Percentiles rank a stretch among this genome's conserved stretches.
phyloP scores from a whole-genome alignment of 2,888 invertebrate genomes.

The Macrosoma leucophasiata region DNA sequence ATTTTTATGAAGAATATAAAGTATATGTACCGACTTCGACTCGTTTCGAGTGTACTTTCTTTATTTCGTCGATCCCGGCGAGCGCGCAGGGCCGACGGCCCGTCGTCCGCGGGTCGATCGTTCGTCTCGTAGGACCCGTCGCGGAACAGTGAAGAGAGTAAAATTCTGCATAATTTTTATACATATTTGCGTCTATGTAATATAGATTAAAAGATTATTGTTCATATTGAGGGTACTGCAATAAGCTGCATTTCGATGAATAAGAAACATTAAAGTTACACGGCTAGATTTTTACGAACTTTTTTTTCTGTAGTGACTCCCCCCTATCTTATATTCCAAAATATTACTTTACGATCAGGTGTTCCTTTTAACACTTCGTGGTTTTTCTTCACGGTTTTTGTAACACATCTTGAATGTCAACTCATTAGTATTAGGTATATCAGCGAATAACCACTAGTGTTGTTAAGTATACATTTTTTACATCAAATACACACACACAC shows the following conservation, averaged over 20 bases:
- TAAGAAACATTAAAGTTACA: conserved; percentile 54
- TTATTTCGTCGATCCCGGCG: conserved; percentile 24
- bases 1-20: conserved; percentile 73
- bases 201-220: conserved; percentile 41
- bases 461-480: too few relatives aligned
- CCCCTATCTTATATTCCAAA: too few relatives aligned
- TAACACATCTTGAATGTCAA: too few relatives aligned
- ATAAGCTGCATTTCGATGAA: conserved; percentile 51
- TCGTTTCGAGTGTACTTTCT: conserved; percentile 41
- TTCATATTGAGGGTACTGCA: conserved; percentile 44
- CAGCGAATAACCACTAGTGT: too few relatives aligned
- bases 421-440: too few relatives aligned
- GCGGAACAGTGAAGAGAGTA: conserved; percentile 15
- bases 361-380: too few relatives aligned
- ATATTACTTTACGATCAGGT: too few relatives aligned
- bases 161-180: conserved; percentile 37
- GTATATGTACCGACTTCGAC: conserved; percentile 65
- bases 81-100: conserved; percentile 18
- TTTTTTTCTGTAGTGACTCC: conserved; percentile 45
- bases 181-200: conserved; percentile 39
- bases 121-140: conserved; percentile 1
- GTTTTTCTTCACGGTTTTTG: too few relatives aligned
- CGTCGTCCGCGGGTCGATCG: too few relatives aligned
- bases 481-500: too few relatives aligned
- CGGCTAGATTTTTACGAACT: conserved; percentile 57